Percentiles rank a stretch among this genome's conserved stretches.
These are phyloP conservation scores for Kryptolebias ocellatus DNA, from an alignment of 2,797 vertebrate species.

Conservation along the genomic window DNA sequence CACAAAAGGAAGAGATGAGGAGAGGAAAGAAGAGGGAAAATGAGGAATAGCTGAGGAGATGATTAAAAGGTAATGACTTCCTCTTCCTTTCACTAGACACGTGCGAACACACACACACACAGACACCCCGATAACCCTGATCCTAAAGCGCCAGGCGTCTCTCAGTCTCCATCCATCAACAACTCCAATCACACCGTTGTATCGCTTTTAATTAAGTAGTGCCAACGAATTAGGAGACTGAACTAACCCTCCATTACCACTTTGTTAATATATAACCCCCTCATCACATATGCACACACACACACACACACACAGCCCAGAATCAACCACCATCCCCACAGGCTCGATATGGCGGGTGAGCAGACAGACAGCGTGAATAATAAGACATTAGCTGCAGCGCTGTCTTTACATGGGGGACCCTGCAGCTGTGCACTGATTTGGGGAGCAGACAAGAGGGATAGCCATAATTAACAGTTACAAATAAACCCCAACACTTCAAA, in stretches of 20 bases:
- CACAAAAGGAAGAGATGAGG: slow-evolving; percentile 44
- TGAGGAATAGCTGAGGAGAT: slow-evolving; percentile 57
- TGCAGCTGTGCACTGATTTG: slow-evolving; percentile 73
- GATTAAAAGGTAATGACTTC: slow-evolving; percentile 78
- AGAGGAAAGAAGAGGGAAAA: slow-evolving; percentile 37
- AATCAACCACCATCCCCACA: slow-evolving; percentile 46
- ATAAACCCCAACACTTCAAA: slow-evolving; percentile 55
- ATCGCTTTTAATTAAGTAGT: slow-evolving; percentile 76
- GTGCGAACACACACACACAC: slow-evolving; percentile 24
- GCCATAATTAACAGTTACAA: slow-evolving; percentile 66
- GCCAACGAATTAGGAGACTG: slow-evolving; percentile 65
- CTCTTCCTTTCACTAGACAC: slow-evolving; percentile 59
- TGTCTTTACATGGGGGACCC: slow-evolving; percentile 51
- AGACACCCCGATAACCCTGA: slow-evolving; percentile 14
- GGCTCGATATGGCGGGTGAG: slow-evolving; percentile 65
- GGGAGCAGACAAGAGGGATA: slow-evolving; percentile 37
- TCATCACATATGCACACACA: slow-evolving; percentile 37
- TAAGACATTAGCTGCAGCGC: slow-evolving; percentile 71
- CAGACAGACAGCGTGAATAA: slow-evolving; percentile 77
- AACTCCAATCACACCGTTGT: slow-evolving; percentile 61
- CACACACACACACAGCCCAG: slow-evolving; percentile 24
- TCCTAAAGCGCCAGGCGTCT: slow-evolving; percentile 50
- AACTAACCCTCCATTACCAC: slow-evolving; percentile 63
- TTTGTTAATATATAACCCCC: slow-evolving; percentile 60
- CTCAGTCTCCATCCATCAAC: slow-evolving; percentile 63